Percentiles rank a stretch among this genome's conserved stretches.
Evolutionary conservation across 64 coral and sea anemone genomes (phyloP).

Genomic region (Exaiptasia diaphana): DNA sequence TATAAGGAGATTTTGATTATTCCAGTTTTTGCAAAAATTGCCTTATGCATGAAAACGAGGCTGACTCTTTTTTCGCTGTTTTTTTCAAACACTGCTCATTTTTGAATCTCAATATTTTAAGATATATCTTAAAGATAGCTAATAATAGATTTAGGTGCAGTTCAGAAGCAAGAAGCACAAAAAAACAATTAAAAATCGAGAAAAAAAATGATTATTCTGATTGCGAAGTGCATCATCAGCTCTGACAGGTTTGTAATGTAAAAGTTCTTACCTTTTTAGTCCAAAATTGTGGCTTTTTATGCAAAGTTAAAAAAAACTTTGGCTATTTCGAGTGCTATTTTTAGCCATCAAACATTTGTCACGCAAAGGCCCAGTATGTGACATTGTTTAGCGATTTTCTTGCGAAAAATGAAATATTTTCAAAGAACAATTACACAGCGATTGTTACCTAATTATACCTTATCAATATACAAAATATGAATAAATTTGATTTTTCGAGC

Average conservation of each 20-base stretch:
- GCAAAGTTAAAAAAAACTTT: no score
- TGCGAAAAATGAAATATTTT: no score
- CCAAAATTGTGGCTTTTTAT: no score
- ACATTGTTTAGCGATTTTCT: no score
- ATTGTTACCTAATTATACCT: no score
- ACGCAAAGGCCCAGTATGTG: no score
- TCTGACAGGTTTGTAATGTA: no score
- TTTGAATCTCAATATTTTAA: not conserved
- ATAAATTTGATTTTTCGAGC: no score
- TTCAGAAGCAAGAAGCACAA: not conserved
- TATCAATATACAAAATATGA: no score
- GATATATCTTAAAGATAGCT: not conserved
- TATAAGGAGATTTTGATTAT: not conserved
- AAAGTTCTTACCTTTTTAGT: no score
- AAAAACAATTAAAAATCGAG: not conserved
- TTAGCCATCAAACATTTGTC: not conserved
- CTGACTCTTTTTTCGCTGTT: not conserved
- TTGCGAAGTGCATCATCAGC: not conserved
- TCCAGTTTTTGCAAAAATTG: not conserved
- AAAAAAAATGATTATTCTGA: not conserved
- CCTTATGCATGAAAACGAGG: not conserved
- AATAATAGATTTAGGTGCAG: not conserved
- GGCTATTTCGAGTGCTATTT: not conserved
- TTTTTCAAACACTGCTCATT: not conserved
- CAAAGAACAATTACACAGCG: no score